Evolutionary conservation across 2,797 vertebrate species (phyloP).

Genomic region (Phoeniculus purpureus): DNA sequence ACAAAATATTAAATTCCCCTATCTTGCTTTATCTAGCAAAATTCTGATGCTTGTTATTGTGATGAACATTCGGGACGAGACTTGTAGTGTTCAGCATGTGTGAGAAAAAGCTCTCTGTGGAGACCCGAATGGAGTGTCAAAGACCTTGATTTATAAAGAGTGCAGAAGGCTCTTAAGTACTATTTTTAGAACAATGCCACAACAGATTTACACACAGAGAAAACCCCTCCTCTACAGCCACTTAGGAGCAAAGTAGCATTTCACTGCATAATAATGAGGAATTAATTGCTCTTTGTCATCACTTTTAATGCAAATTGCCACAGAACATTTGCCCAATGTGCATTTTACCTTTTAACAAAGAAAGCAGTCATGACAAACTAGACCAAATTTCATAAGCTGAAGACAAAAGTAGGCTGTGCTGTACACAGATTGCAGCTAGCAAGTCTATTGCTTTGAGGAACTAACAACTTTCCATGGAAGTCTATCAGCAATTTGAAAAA

Average conservation of each 20-base stretch:
- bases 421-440: constrained; percentile 63
- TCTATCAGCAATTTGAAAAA: background rate
- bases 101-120: constrained; percentile 28
- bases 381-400: constrained; percentile 70
- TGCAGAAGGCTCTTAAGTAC: constrained; percentile 75
- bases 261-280: constrained; percentile 80
- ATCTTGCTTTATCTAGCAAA: constrained; percentile 61
- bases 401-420: constrained; percentile 70
- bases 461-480: constrained; percentile 40
- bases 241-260: constrained; percentile 80
- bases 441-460: constrained; percentile 60
- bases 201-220: constrained; percentile 75
- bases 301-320: constrained; percentile 82
- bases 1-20: constrained; percentile 72
- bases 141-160: constrained; percentile 79
- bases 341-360: constrained; percentile 81
- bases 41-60: constrained; percentile 64
- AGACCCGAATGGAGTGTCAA: constrained; percentile 67
- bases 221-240: constrained; percentile 67
- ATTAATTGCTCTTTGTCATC: constrained; percentile 83
- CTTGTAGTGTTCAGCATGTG: constrained; percentile 49
- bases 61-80: constrained; percentile 53
- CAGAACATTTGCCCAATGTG: constrained; percentile 76
- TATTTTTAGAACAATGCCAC: constrained; percentile 82
- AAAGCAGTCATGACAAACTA: constrained; percentile 77